Evolutionary conservation across 2,113 vertebrate species (phyloP), one percentile per base, ranked within the genome.

Genomic region (Turdus rufiventris): DNA sequence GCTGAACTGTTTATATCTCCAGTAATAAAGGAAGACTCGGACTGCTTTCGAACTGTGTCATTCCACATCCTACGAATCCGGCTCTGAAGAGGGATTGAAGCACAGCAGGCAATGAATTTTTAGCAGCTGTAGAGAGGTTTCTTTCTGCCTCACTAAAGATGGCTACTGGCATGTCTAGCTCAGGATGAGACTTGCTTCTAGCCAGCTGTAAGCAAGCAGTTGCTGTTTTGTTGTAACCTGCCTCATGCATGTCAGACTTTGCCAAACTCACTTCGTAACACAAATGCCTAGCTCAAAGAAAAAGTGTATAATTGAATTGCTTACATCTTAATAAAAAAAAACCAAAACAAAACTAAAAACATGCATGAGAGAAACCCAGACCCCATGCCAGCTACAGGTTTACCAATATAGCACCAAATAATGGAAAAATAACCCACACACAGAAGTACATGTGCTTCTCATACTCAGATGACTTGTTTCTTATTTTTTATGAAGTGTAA

Each of bases 61-160:
- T 99, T 99, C 99, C 99, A 99, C 99, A 99, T 99, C 93, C 99
- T 98, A 88, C 99, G 99, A 96, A 99, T 99, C 74, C 99, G 99
- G 96, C 99, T 99, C 99, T 99, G 97, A 81, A 91, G 70, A 89
- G 83, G 94, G 77, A 88, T 92, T 94, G 91, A 96, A 94, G 80
- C 83, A 94, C 72, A 96, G 93, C 47, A 93, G 68, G 75, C 50
- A 94, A 89, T 92, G 80, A 96, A 90, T 89, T 91, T 96, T 88
- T 67, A 96, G 94, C 89, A 93, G 85, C 72, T 91, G 75, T 58
- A 96, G 72, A 91, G n/a, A 90, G 40, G 43, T 80, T 94, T 93
- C 74, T 91, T 92, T 83, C 85, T 94, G 91, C 68, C 86, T 94
- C 88, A 68, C 91, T 89, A 68, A 72, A 92, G 77, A 71, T 40